Base-by-base conservation (phyloP, 2,113 vertebrate species). In the Oncorhynchus keta region DNA sequence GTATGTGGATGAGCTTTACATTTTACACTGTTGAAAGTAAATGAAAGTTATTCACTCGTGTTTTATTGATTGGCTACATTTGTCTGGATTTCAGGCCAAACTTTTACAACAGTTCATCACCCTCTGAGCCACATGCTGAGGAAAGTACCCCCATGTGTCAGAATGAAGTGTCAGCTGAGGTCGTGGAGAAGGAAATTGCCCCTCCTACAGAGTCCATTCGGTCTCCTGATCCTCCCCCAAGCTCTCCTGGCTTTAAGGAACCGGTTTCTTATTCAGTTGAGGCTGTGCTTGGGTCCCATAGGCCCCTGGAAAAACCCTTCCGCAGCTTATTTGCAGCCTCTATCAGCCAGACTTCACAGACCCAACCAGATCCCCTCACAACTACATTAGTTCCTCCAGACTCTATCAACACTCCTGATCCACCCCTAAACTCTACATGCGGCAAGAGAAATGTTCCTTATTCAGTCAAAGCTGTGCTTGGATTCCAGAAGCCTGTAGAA, bases 71-170 rank as follows among this genome's bases (percentile, higher is more conserved):
- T n/a, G 28, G 5, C 35, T 69, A 14, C 22, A 9, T 70, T 48
- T 70, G 73, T 57, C 39, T 39, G 7, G 72, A 82, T 77, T 91
- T 3, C 85, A 91, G 96, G 90, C 93, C 93, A 0, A 90, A 89
- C 57, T 97, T 95, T 91, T 98, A 97, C 82, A 93, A 94, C 85
- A 96, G 94, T 0, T 59, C 80, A 1, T 93, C 90, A 0, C 87
- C 91, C 1, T 90, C 92, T 0, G 91, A 92, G 73, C 91, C 92
- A 11, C 88, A 90, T 0, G 84, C 90, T 76, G 93, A 93, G 77
- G 88, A 87, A 76, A 90, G 89, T 4, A 82, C 91, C 75, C 89
- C 81, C 0, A 82, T 76, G n/a, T 71, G 73, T 75, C 88, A 86
- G 81, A 94, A 92, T 30, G 94, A 91, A 49, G 91, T 72, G 5